phyloP scores from a whole-genome alignment of 2,888 invertebrate genomes.

The Neuroscelio doddi region DNA sequence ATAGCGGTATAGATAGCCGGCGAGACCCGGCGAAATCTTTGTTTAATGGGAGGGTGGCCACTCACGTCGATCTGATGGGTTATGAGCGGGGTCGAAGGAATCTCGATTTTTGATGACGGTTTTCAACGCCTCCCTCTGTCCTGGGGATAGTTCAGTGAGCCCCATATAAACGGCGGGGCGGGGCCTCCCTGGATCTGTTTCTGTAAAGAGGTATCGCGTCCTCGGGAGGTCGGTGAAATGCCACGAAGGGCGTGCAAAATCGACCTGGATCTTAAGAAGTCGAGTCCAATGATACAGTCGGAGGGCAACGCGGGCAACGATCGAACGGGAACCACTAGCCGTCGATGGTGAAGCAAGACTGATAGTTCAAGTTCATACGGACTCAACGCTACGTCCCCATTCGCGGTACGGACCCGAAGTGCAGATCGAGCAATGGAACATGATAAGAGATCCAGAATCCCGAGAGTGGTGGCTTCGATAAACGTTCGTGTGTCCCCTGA shows the following conservation, averaged over 20 bases:
- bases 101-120: not conserved
- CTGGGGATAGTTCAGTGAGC: too few species aligned
- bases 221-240: not conserved
- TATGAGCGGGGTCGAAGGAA: too few species aligned
- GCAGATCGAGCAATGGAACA: too few species aligned
- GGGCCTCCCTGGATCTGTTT: not conserved
- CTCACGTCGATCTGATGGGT: constrained; percentile 15
- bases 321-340: too few species aligned
- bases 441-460: not conserved
- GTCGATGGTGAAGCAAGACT: too few species aligned
- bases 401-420: not conserved
- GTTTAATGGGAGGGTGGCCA: constrained; percentile 15
- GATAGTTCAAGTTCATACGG: too few species aligned
- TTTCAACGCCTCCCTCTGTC: too few species aligned
- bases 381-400: not conserved
- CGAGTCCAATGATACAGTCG: not conserved
- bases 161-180: not conserved
- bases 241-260: not conserved
- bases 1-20: too few species aligned
- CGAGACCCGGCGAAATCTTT: constrained; percentile 12
- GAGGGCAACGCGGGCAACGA: not conserved
- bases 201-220: not conserved
- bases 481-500: not conserved
- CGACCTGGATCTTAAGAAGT: not conserved
- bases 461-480: too few species aligned